phyloP scores from a whole-genome alignment of 2,113 vertebrate species.

The Oenanthe melanoleuca region DNA sequence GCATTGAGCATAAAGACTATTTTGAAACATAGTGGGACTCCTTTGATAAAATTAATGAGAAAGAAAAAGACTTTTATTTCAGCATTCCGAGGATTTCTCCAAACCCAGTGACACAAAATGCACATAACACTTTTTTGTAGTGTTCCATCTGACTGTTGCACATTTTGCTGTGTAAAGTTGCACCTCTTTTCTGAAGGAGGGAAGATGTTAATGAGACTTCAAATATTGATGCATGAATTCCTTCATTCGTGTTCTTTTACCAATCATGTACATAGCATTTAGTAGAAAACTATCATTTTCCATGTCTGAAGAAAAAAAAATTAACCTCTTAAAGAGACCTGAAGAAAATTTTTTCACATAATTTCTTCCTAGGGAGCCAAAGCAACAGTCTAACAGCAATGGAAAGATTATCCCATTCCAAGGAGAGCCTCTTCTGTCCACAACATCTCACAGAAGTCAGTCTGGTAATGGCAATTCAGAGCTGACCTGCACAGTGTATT shows the following conservation, averaged over 20 bases:
- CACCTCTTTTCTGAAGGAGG: neutral
- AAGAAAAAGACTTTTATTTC: neutral
- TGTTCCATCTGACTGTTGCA: neutral
- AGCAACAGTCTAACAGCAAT: neutral
- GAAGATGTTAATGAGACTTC: neutral
- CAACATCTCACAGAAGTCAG: neutral
- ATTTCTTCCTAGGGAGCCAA: neutral
- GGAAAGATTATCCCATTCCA: neutral
- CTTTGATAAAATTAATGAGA: neutral
- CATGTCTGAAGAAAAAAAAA: neutral
- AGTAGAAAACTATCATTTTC: neutral
- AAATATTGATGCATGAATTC: neutral
- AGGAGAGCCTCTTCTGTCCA: neutral
- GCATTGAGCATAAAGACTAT: neutral
- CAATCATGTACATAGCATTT: neutral
- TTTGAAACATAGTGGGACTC: neutral
- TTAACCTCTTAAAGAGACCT: neutral
- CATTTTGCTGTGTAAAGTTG: neutral
- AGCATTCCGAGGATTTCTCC: neutral
- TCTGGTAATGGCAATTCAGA: neutral
- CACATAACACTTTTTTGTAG: neutral
- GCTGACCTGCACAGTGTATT: neutral
- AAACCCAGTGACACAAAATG: neutral
- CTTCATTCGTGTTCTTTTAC: neutral
- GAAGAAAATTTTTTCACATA: neutral